Evolutionary conservation across 1,140 invertebrate species (phyloP).

Genomic region (Bombus fervidus): DNA sequence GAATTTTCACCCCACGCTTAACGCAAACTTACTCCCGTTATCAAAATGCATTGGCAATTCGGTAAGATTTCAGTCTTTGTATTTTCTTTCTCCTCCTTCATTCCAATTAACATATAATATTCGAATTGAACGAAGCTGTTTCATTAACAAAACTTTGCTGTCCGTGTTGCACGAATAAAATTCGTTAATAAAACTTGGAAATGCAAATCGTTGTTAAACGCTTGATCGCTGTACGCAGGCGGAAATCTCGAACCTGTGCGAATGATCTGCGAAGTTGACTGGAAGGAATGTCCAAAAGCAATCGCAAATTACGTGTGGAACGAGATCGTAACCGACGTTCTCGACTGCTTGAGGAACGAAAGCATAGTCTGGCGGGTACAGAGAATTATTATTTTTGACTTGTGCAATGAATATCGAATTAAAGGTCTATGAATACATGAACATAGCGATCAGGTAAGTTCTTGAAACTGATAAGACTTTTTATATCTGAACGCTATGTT

Average conservation of each 20-base stretch:
- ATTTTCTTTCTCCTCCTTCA: too few species aligned
- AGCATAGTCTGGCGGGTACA: slow-evolving; percentile 68
- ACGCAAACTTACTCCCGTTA: not conserved
- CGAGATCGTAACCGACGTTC: slow-evolving; percentile 76
- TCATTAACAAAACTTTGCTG: too few species aligned
- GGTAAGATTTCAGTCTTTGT: slow-evolving; percentile 56
- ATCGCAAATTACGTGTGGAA: slow-evolving; percentile 74
- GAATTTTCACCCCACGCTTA: not conserved
- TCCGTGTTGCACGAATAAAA: too few species aligned
- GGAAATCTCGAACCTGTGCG: slow-evolving; percentile 73
- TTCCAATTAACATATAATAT: not conserved
- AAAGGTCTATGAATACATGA: slow-evolving; percentile 21
- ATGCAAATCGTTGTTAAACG: not conserved
- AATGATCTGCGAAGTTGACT: slow-evolving; percentile 69
- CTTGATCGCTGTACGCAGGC: slow-evolving; percentile 59
- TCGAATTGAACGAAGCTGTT: not conserved
- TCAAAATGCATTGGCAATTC: slow-evolving; percentile 74
- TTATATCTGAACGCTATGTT: slow-evolving; percentile 45
- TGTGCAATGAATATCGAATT: slow-evolving; percentile 22
- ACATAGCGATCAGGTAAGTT: slow-evolving; percentile 52
- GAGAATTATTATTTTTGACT: slow-evolving; percentile 40
- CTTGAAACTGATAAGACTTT: slow-evolving; percentile 11
- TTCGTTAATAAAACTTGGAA: not conserved
- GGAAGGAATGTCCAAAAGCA: slow-evolving; percentile 71
- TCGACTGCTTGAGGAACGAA: slow-evolving; percentile 72